These are phyloP conservation scores for Kryphioiulus occultus DNA, from an alignment of 2,888 invertebrate genomes.

Conservation along the genomic window DNA sequence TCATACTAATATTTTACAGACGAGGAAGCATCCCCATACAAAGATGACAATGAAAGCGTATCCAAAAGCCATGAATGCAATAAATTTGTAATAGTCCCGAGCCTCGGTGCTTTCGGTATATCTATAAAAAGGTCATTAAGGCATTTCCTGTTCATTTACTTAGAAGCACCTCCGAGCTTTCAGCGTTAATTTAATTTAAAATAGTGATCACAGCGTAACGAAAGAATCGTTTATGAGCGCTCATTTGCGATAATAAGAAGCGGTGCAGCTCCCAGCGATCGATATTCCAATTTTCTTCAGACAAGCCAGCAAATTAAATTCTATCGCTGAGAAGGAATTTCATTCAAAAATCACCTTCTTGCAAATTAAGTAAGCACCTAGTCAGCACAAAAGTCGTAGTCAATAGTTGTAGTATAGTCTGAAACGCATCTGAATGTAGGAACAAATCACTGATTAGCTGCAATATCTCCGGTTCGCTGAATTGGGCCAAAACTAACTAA, in stretches of 20 bases:
- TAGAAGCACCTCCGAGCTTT: neutral
- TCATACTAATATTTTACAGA: no score
- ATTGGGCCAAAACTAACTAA: no score
- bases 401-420: no score
- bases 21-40: no score
- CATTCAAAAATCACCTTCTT: neutral
- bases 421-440: no score
- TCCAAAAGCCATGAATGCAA: neutral
- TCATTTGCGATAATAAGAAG: neutral
- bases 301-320: neutral
- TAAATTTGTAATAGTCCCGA: neutral
- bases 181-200: constrained; percentile 5
- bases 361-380: neutral
- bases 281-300: neutral
- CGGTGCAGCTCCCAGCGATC: neutral
- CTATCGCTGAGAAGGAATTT: neutral
- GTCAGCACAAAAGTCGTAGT: neutral
- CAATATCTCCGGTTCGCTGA: no score
- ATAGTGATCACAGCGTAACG: neutral
- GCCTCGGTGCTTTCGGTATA: neutral
- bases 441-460: no score
- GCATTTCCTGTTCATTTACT: neutral
- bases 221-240: neutral
- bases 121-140: neutral
- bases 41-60: no score